These are phyloP conservation scores for Thymelicus lineola DNA, from an alignment of 2,888 invertebrate species.

Conservation along the genomic window DNA sequence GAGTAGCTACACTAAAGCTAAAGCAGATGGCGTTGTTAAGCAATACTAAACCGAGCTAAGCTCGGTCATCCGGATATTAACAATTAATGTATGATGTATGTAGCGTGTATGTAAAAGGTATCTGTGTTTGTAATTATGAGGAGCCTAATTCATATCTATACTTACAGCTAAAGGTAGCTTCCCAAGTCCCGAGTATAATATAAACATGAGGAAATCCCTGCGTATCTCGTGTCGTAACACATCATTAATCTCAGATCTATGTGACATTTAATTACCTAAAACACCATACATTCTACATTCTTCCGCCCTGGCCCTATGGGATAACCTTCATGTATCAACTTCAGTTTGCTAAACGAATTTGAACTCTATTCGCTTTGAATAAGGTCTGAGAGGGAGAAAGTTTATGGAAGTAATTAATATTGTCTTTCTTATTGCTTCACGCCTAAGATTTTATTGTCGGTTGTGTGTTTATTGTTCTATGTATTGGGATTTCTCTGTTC, in stretches of 20 bases:
- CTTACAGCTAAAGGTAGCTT: too few relatives aligned
- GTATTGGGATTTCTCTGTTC: slow-evolving; percentile 60
- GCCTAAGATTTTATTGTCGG: slow-evolving; percentile 81
- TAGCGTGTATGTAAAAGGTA: too few relatives aligned
- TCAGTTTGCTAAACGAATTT: slow-evolving; percentile 36
- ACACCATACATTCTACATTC: slow-evolving; percentile 83
- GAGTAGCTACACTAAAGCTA: too few relatives aligned
- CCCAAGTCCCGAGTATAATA: slow-evolving; percentile 1
- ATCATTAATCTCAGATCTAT: slow-evolving; percentile 85
- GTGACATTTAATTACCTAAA: slow-evolving; percentile 85
- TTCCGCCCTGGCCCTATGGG: slow-evolving; percentile 72
- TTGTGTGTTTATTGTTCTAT: slow-evolving; percentile 51
- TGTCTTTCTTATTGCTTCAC: slow-evolving; percentile 83
- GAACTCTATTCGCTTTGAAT: slow-evolving; percentile 44
- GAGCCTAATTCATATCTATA: too few relatives aligned
- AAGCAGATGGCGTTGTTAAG: too few relatives aligned
- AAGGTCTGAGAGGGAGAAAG: slow-evolving; percentile 43
- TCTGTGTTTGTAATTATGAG: too few relatives aligned
- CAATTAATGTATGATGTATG: too few relatives aligned
- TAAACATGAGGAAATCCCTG: slow-evolving; percentile 38
- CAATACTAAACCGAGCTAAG: too few relatives aligned
- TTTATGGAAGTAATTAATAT: slow-evolving; percentile 71
- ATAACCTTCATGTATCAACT: slow-evolving; percentile 47
- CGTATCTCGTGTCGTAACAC: slow-evolving; percentile 73
- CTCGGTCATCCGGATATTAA: too few relatives aligned